Evolutionary conservation across 2,888 invertebrate genomes (phyloP), one percentile per base, ranked within the genome.

Genomic region (Melieria picta): DNA sequence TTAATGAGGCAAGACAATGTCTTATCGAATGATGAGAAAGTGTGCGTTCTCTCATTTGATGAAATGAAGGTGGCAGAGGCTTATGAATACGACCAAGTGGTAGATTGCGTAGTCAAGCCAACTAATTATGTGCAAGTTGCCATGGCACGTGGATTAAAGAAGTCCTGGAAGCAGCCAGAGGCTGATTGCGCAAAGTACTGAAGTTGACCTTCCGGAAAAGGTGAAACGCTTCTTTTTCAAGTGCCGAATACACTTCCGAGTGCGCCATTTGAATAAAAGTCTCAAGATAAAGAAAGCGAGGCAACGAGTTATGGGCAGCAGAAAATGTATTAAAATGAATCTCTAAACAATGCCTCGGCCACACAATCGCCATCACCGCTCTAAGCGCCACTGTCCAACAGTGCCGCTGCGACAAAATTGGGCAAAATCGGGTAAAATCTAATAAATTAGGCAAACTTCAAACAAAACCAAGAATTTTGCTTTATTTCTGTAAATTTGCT

Each of bases 41-140:
- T 76, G 5, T 77, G 76, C 43, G 69, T 75, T 4, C 10, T 77
- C 4, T 61, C 66, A n/a, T 77, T 77, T 13, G 71, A 72, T 46
- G 66, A 77, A 70, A 75, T 76, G 55, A 74, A 66, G 55, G 50
- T 76, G 1, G 73, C 69, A 52, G 55, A 65, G 3, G 42, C 52
- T 3, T 69, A 60, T 30, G 72, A 74, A 30, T 66, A 69, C 13
- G 72, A 74, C 6, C 61, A 65, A 5, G 9, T 56, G 0, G 50
- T 48, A 11, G 75, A 74, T 16, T 7, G 1, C 1, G 56, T 67
- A 5, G 6, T 56, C 7, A 43, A 65, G 7, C 66, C 72, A 1
- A 11, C 52, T 4, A 75, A 73, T 11, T 72, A 65, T 16, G 74
- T 69, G 4, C 67, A 76, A 57, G 72, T 76, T 6, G 65, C 57